Evolutionary conservation across 2,797 vertebrate species (phyloP).

Genomic region (Sciurus vulgaris): DNA sequence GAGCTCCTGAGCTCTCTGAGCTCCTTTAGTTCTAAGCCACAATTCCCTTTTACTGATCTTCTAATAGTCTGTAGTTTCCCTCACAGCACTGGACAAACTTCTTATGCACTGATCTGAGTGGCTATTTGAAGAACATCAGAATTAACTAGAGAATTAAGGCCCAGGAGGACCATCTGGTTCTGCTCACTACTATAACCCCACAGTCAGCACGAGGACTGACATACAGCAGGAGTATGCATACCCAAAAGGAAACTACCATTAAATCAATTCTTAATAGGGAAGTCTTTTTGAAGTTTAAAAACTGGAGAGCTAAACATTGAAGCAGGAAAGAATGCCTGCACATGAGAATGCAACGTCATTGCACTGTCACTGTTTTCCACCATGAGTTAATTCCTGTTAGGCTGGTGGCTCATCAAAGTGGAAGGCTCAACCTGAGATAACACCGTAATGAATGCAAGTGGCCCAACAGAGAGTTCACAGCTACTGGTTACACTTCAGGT

Average conservation of each 20-base stretch:
- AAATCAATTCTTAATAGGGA: background rate
- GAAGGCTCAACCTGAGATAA: conserved; percentile 76
- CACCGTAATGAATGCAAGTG: conserved; percentile 72
- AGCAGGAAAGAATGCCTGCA: conserved; percentile 57
- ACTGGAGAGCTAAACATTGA: conserved; percentile 36
- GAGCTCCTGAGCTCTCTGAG: background rate
- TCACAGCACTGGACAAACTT: background rate
- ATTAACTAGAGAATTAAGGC: background rate
- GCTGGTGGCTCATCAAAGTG: conserved; percentile 76
- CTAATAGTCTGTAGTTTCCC: background rate
- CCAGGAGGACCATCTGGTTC: background rate
- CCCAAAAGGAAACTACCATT: background rate
- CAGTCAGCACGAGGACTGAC: background rate
- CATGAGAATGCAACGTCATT: conserved; percentile 78
- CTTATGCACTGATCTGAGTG: background rate
- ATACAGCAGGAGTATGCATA: background rate
- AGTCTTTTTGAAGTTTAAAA: background rate
- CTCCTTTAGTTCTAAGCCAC: background rate
- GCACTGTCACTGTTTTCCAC: conserved; percentile 80
- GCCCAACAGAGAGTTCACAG: conserved; percentile 79
- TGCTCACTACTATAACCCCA: background rate
- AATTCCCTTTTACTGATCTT: background rate
- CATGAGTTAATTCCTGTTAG: conserved; percentile 83
- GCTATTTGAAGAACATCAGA: background rate
- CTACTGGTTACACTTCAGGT: conserved; percentile 83